Percentiles rank a stretch among this genome's conserved stretches.
These are phyloP conservation scores for Eriosoma lanigerum DNA, from an alignment of 1,140 invertebrate genomes.

Conservation along the genomic window DNA sequence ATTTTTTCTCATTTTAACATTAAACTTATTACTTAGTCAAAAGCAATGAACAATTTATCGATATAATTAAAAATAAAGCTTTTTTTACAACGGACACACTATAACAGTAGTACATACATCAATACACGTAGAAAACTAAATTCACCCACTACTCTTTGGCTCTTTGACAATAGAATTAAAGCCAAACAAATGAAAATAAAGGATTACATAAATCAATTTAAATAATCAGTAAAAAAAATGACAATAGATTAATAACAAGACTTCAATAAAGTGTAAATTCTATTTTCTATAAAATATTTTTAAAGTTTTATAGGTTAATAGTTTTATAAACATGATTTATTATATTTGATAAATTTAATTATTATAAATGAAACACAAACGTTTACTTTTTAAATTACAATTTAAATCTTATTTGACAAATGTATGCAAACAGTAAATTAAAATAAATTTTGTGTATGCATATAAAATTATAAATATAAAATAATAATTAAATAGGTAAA, in stretches of 20 bases:
- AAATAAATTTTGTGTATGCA: neutral
- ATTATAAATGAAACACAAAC: no score
- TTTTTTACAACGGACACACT: neutral
- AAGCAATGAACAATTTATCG: neutral
- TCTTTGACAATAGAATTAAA: slow-evolving; percentile 37
- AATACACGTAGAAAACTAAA: slow-evolving; percentile 12
- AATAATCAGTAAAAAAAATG: slow-evolving; percentile 22
- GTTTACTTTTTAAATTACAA: no score
- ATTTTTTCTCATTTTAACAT: no score
- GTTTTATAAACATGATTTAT: no score
- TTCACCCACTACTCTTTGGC: slow-evolving; percentile 11
- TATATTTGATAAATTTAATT: no score
- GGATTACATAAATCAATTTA: slow-evolving; percentile 34
- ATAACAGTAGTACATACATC: slow-evolving; percentile 21
- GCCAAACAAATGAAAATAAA: slow-evolving; percentile 30
- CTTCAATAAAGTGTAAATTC: neutral
- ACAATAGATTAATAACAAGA: neutral
- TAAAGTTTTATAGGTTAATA: no score
- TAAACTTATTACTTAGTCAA: no score
- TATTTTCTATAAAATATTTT: neutral
- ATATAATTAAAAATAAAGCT: slow-evolving; percentile 21
- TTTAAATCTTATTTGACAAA: no score
- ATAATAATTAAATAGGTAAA: neutral
- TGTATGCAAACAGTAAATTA: no score
- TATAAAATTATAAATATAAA: neutral